Conservation (phyloP, 1,140 invertebrate genomes). For the Caenorhabditis elegans region DNA sequence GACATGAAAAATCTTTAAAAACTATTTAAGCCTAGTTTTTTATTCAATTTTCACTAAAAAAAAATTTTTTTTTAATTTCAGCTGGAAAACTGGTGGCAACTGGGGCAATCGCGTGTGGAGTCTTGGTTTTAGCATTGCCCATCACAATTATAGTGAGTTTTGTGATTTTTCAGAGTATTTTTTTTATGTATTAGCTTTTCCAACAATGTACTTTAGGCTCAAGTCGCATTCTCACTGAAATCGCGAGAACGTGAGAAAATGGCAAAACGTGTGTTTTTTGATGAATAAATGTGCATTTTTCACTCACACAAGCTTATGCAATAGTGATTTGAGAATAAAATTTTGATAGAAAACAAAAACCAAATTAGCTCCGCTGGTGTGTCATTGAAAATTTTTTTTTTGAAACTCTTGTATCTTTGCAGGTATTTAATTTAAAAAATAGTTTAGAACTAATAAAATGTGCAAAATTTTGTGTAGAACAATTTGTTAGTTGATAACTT, state of each 20-base stretch:
- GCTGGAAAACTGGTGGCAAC: conserved; percentile 61
- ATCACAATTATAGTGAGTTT: conserved; percentile 64
- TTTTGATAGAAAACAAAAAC: background rate
- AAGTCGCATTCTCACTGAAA: conserved; percentile 53
- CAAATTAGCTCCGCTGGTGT: background rate
- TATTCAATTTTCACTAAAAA: too few species aligned
- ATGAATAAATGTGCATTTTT: background rate
- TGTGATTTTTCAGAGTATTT: background rate
- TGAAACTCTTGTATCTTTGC: too few species aligned
- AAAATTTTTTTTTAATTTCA: too few species aligned
- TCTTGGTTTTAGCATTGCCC: conserved; percentile 62
- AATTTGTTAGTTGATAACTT: too few species aligned
- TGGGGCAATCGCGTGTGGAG: conserved; percentile 60
- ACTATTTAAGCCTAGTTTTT: too few species aligned
- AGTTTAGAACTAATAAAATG: too few species aligned
- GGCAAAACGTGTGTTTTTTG: conserved; percentile 6
- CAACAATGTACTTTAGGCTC: conserved; percentile 45
- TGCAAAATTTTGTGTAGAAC: too few species aligned
- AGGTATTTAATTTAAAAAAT: too few species aligned
- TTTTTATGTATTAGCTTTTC: background rate
- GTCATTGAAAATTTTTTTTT: conserved; percentile 9
- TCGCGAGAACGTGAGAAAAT: conserved; percentile 29
- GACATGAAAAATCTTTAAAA: too few species aligned
- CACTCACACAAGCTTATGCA: background rate
- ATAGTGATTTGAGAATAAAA: background rate